Percentiles rank a stretch among this genome's conserved stretches.
phyloP scores from a whole-genome alignment of 2,888 invertebrate genomes.

The Calliscelio sp. region DNA sequence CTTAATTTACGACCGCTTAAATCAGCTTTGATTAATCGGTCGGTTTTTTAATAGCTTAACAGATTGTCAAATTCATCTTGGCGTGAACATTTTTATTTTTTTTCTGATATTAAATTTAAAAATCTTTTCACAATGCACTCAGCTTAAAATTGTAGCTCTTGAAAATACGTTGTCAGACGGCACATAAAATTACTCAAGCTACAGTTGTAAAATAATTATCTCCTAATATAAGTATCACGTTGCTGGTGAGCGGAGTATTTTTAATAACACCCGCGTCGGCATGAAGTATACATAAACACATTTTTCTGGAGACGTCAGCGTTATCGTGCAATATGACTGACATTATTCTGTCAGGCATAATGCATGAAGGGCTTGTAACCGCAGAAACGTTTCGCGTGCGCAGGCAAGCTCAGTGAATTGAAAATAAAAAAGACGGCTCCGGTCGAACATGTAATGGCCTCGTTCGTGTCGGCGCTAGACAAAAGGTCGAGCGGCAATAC shows the following conservation, averaged over 20 bases:
- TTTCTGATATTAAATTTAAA: too few species aligned
- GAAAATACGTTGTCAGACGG: not conserved
- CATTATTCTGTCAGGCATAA: conserved; percentile 63
- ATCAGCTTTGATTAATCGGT: conserved; percentile 41
- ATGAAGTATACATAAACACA: conserved; percentile 36
- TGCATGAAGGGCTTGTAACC: conserved; percentile 72
- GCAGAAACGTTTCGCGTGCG: conserved; percentile 77
- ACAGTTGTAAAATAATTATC: conserved; percentile 19
- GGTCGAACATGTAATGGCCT: conserved; percentile 78
- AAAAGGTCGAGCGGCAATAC: conserved; percentile 78
- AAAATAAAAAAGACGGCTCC: conserved; percentile 79
- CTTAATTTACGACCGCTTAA: conserved; percentile 36
- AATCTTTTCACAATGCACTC: too few species aligned
- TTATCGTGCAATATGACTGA: conserved; percentile 59
- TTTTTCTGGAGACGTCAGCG: conserved; percentile 47
- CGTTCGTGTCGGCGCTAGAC: conserved; percentile 44
- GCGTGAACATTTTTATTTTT: not conserved
- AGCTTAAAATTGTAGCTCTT: too few species aligned
- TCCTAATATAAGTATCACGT: conserved; percentile 22
- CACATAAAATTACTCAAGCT: not conserved
- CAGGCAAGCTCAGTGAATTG: conserved; percentile 81
- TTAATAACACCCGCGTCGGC: conserved; percentile 34
- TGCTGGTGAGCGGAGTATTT: conserved; percentile 3
- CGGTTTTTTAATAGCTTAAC: not conserved
- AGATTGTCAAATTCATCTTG: too few species aligned